phyloP scores from a whole-genome alignment of 2,888 invertebrate species.

The Ditylenchus weischeri region DNA sequence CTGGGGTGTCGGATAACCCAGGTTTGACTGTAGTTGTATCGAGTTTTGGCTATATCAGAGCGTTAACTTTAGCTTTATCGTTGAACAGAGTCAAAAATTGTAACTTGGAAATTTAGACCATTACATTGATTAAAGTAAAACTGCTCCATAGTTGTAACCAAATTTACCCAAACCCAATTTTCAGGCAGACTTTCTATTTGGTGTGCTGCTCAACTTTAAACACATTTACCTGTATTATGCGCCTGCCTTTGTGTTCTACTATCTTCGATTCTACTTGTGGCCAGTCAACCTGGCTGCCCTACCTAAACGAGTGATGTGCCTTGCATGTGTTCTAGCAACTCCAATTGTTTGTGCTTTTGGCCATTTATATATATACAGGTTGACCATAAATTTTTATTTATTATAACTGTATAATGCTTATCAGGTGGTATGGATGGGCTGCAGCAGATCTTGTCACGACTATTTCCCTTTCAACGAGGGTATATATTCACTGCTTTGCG shows the following conservation, averaged over 20 bases:
- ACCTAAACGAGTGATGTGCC: background rate
- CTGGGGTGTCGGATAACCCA: too few relatives aligned
- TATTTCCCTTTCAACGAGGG: constrained; percentile 79
- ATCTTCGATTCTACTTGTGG: constrained; percentile 39
- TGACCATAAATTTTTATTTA: background rate
- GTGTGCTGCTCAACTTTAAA: constrained; percentile 84
- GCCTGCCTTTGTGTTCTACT: constrained; percentile 81
- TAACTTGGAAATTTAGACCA: too few relatives aligned
- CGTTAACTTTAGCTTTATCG: too few relatives aligned
- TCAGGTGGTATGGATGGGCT: constrained; percentile 39
- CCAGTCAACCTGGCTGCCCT: constrained; percentile 20
- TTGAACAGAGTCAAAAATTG: too few relatives aligned
- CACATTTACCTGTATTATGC: constrained; percentile 94
- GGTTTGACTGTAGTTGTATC: too few relatives aligned
- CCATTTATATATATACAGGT: constrained; percentile 24
- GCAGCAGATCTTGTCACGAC: constrained; percentile 41
- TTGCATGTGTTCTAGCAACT: background rate
- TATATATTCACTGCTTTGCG: too few relatives aligned
- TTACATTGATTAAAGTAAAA: too few relatives aligned
- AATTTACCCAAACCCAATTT: constrained; percentile 9
- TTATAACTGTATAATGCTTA: too few relatives aligned
- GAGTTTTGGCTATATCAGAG: too few relatives aligned
- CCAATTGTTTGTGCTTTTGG: constrained; percentile 57
- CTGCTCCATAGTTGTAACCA: too few relatives aligned
- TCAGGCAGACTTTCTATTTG: constrained; percentile 70